Evolutionary conservation across 2,797 vertebrate species (phyloP), one percentile per base, ranked within the genome.

Genomic region (Brachyalestes nurse): DNA sequence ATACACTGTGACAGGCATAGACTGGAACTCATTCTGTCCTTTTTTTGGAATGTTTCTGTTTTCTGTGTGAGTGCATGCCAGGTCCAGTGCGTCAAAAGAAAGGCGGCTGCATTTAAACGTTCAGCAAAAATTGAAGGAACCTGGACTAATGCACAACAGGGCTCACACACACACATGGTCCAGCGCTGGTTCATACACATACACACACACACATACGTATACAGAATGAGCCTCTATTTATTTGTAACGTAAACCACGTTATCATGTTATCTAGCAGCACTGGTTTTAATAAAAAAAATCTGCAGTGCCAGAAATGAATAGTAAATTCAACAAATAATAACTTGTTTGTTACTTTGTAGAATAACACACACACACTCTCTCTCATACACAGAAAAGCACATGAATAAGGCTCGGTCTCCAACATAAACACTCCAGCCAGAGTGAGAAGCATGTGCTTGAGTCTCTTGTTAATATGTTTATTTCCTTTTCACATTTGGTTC

Each of bases 1-100:
- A 89, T 86, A 85, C 74, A 80, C 73, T 87, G 88, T 88, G 86
- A 85, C 83, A 86, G 49, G 75, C 80, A 83, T 65, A 83, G 75
- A 85, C 84, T 87, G 83, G 65, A 88, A 88, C 81, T 74, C 53
- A 78, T 69, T 83, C 75, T 78, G 78, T 77, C 65, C 64, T 72
- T 5, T 5, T 69, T 65, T 76, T 76, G 78, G 49, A 71, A 82
- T 71, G 69, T 62, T 66, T 38, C 66, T 78, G 28, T n/a, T 74
- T 79, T 74, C 58, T 70, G 64, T 73, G 78, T 80, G 78, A 81
- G 62, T 19, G 49, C 17, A 55, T 6, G 58, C 81, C 79, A 82
- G 60, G 70, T 28, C 72, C 62, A 65, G 47, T 45, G 74, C 75
- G 64, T 81, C 65, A 69, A 79, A 38, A 67, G 55, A 84, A 69